Evolutionary conservation across 2,888 invertebrate species (phyloP), one percentile per base, ranked within the genome.

Genomic region (Listrodromus nycthemerus): DNA sequence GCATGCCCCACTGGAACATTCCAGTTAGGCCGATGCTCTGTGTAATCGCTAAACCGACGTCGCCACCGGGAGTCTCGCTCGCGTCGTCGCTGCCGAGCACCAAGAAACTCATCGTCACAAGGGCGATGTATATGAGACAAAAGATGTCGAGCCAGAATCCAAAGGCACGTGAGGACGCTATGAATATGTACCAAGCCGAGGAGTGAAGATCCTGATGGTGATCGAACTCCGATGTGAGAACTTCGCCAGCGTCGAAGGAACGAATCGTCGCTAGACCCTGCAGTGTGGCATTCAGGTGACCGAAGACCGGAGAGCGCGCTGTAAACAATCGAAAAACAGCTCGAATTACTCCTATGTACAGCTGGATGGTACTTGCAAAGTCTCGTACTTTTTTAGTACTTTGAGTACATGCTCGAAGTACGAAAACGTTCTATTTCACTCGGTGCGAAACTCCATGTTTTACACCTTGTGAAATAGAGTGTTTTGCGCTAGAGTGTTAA

Each of bases 301-400:
- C 97, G 94, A 98, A 99, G n/a, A 99, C 97, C 0, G 99, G 99
- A 89, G 98, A 98, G 82, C 98, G 96, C 85, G 98, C 98, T 98
- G 94, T 63, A 93, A 91, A 74, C n/a, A n/a, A 24, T 55, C 67
- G 76, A 33, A 63, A 24, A 24, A 70, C 55, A 45, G 27, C 67
- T 71, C 41, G 13, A 41, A 81, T 74, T 55, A 50, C n/a, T 50
- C 19, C n/a, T 1, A 19, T 5, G 50, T 4, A 0, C 4, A 50
- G 50, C 4, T 50, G n/a, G n/a, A 19, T n/a, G 16, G 50, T 50
- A 50, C 50, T 50, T 50, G 5, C 16, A n/a, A 7, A 0, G n/a
- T 6, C 1, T 2, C 6, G 50, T 50, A 50, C n/a, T n/a, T 50
- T 16, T 50, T n/a, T n/a, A 13, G 50, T 50, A 50, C 50, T 4